Conservation (phyloP, 2,113 vertebrate genomes). For the Podarcis muralis region DNA sequence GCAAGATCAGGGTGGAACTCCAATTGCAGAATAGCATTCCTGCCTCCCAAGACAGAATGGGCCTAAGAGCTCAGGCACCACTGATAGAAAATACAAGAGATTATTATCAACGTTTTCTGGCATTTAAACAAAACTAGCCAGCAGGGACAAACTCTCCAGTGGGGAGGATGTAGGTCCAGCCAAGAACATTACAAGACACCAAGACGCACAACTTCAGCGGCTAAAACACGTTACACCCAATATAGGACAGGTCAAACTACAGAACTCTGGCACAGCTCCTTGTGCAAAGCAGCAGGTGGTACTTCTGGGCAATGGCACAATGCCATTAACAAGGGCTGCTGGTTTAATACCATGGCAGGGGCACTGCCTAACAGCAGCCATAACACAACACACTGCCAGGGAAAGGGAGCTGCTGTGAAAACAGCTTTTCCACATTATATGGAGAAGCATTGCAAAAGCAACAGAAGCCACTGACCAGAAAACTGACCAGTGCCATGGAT, state of each 20-base stretch:
- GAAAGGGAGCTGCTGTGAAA: background rate
- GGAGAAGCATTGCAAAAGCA: background rate
- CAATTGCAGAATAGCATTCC: background rate
- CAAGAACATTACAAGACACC: conserved; percentile 4
- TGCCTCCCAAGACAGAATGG: background rate
- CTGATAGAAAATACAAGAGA: background rate
- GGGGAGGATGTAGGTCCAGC: background rate
- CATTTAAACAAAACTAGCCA: background rate
- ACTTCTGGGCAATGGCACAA: background rate
- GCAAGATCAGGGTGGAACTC: background rate
- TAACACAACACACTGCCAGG: background rate
- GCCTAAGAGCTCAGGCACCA: background rate
- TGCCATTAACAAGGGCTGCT: background rate
- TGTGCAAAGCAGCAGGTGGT: background rate
- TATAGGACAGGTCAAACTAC: background rate
- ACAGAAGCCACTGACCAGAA: background rate
- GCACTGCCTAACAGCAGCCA: background rate
- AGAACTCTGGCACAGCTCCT: background rate
- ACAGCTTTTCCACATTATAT: background rate
- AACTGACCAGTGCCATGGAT: background rate
- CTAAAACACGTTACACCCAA: background rate
- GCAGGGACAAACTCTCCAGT: background rate
- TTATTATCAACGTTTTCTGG: background rate
- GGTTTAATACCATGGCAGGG: background rate
- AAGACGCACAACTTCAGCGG: background rate